These are phyloP conservation scores for Prorops nasuta DNA, from an alignment of 1,140 invertebrate species.

Conservation along the genomic window DNA sequence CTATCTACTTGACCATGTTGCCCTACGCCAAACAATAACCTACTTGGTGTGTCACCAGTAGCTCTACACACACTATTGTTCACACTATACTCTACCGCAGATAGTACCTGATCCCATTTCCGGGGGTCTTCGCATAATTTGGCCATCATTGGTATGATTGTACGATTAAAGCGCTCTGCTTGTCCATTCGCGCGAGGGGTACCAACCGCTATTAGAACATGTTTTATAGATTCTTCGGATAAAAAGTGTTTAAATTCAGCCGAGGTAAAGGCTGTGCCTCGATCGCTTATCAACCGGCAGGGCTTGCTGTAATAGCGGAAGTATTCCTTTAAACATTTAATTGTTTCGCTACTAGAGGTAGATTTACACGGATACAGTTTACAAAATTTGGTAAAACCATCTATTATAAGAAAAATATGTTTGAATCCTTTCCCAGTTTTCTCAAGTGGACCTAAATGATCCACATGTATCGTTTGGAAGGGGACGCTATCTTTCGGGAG, in stretches of 20 bases:
- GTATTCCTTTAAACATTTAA: neutral
- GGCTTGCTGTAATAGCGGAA: neutral
- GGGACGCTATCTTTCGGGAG: neutral
- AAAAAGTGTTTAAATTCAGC: neutral
- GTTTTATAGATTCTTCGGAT: neutral
- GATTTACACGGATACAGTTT: neutral
- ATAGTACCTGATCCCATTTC: neutral
- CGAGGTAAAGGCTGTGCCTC: neutral
- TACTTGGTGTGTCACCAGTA: neutral
- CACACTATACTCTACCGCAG: neutral
- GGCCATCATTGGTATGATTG: too few species aligned
- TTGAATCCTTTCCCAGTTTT: neutral
- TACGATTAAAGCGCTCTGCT: neutral
- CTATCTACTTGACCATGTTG: neutral
- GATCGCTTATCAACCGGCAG: neutral
- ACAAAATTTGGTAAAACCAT: too few species aligned
- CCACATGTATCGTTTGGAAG: neutral
- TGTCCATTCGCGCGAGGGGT: neutral
- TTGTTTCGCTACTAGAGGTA: neutral
- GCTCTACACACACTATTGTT: conserved; percentile 4
- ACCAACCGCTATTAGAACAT: neutral
- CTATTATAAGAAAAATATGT: neutral
- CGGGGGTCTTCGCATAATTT: too few species aligned
- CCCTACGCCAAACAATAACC: conserved; percentile 1
- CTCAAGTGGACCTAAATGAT: neutral